phyloP scores from a whole-genome alignment of 2,888 invertebrate genomes.

The Drosophila parthenogenetica region DNA sequence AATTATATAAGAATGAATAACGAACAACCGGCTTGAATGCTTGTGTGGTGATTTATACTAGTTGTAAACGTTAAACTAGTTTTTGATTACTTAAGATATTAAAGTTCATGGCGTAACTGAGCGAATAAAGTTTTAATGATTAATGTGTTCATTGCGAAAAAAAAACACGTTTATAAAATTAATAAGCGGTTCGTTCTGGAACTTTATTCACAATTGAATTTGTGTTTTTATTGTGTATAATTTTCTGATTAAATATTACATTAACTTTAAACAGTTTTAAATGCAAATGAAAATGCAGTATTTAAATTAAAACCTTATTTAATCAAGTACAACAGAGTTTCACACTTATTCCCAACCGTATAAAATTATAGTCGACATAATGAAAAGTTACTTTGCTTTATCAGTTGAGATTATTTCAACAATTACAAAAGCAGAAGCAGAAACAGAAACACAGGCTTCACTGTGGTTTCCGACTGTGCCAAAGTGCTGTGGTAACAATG shows the following conservation, averaged over 20 bases:
- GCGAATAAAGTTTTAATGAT: too few relatives aligned
- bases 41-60: neutral
- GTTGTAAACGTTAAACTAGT: neutral
- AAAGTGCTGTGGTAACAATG: constrained; percentile 8
- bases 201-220: too few relatives aligned
- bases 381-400: neutral
- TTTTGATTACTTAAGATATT: too few relatives aligned
- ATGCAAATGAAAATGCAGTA: too few relatives aligned
- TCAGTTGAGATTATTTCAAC: neutral
- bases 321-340: neutral
- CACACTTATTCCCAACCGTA: too few relatives aligned
- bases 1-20: constrained; percentile 6
- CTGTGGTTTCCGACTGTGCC: neutral
- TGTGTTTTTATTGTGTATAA: too few relatives aligned
- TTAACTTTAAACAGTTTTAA: too few relatives aligned
- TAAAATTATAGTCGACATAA: neutral
- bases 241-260: too few relatives aligned
- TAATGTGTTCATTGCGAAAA: too few relatives aligned
- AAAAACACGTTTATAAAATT: too few relatives aligned
- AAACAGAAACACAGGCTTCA: neutral
- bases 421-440: neutral
- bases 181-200: too few relatives aligned
- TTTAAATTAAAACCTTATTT: neutral
- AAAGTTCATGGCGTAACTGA: too few relatives aligned
- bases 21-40: neutral